A percentile compares a stretch with the other conserved stretches of the same genome.
These are phyloP conservation scores for Chlamydotis undulata DNA, from an alignment of 2,113 vertebrate species.

Conservation along the genomic window DNA sequence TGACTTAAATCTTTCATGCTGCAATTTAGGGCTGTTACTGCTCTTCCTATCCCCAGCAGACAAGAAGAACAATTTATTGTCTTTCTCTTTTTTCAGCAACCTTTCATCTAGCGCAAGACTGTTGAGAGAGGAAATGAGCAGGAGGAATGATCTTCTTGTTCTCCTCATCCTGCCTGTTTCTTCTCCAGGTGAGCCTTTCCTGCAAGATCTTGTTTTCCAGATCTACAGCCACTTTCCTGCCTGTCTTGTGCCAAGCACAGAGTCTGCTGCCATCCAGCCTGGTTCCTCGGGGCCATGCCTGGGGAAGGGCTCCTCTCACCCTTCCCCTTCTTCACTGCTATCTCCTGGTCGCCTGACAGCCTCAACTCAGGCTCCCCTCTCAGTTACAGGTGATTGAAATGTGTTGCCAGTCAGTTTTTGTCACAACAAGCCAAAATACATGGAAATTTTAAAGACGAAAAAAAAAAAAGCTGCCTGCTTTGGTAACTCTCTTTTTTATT, in stretches of 20 bases:
- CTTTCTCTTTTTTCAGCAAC: not conserved
- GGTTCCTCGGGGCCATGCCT: fast-evolving
- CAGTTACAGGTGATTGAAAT: not conserved
- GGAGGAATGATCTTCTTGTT: not conserved
- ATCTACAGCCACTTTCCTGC: not conserved
- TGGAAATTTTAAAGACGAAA: not conserved
- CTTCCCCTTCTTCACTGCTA: not conserved
- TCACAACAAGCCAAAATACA: not conserved
- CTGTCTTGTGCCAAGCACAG: not conserved
- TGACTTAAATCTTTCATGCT: not conserved
- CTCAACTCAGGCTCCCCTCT: not conserved
- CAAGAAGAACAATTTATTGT: not conserved
- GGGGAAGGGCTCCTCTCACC: not conserved
- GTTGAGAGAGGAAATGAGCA: not conserved
- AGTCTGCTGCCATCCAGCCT: fast-evolving
- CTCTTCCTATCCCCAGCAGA: not conserved
- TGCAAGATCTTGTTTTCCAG: not conserved
- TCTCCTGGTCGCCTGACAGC: not conserved
- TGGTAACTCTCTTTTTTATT: not conserved
- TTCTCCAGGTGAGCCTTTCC: not conserved
- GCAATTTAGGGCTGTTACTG: not conserved
- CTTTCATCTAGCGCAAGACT: not conserved
- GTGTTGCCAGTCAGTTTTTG: not conserved
- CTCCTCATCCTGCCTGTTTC: not conserved
- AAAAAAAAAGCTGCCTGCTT: not conserved